A percentile compares a stretch with the other conserved stretches of the same genome.
Conservation (phyloP, 2,797 vertebrate species). For the Sitta carolinensis region DNA sequence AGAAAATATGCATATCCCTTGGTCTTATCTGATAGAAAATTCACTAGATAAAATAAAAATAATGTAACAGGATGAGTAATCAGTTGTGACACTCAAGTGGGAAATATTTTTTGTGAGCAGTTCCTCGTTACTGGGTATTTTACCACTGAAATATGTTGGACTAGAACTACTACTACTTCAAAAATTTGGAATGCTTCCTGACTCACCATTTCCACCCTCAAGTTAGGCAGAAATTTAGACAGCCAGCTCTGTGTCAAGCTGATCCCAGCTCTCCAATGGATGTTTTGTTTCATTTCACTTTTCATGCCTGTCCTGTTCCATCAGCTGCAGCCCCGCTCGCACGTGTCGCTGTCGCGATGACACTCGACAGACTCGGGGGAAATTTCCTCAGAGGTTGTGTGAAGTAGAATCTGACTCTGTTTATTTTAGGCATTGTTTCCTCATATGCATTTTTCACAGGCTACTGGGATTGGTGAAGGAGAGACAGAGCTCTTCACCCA, state of each 20-base stretch:
- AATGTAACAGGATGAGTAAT: background rate
- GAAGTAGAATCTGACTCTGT: too few species aligned
- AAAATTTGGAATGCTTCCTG: background rate
- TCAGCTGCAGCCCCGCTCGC: background rate
- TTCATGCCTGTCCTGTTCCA: background rate
- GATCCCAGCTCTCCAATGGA: background rate
- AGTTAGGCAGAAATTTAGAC: background rate
- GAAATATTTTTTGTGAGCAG: background rate
- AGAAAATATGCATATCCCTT: background rate
- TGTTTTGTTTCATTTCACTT: background rate
- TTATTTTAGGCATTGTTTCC: too few species aligned
- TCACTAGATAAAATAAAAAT: background rate
- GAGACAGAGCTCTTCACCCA: too few species aligned
- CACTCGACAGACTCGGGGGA: too few species aligned
- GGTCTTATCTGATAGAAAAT: background rate
- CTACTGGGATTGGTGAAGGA: too few species aligned
- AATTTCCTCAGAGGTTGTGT: too few species aligned
- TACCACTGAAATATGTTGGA: background rate
- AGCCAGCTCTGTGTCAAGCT: background rate
- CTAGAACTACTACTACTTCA: background rate
- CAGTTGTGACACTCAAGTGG: background rate
- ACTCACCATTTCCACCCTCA: background rate
- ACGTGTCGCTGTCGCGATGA: too few species aligned
- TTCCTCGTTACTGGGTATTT: background rate
- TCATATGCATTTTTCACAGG: too few species aligned